These are phyloP conservation scores for Actinopyga echinites DNA, from an alignment of 53 echinoderm and acorn worm genomes.

Conservation along the genomic window DNA sequence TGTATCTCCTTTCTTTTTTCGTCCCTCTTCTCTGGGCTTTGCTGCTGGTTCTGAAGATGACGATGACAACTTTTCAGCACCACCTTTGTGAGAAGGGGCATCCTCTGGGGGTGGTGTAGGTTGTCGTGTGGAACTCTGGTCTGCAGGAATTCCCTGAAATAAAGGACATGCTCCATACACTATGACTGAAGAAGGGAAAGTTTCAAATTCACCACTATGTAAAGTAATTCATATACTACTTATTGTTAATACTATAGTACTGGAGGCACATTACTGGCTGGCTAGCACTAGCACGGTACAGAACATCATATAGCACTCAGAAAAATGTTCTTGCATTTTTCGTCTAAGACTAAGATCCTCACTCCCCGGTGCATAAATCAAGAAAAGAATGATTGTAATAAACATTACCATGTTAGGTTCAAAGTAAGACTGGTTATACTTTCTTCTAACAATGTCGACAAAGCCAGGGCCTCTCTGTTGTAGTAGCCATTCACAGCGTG, in stretches of 20 bases:
- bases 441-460: constrained; percentile 61
- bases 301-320: no score
- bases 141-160: not conserved
- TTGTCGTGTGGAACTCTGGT: not conserved
- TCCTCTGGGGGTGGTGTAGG: not conserved
- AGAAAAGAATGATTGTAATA: no score
- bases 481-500: constrained; percentile 81
- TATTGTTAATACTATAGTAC: no score
- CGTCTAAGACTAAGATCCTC: no score
- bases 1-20: constrained; percentile 2
- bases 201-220: no score
- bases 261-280: no score
- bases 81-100: not conserved
- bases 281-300: no score
- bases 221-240: no score
- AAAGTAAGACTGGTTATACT: constrained; percentile 19
- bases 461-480: constrained; percentile 86
- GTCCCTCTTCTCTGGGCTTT: not conserved
- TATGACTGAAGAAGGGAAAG: no score
- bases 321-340: no score
- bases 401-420: constrained; percentile 5
- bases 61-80: not conserved
- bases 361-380: no score
- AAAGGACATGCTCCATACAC: not conserved
- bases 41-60: not conserved